Evolutionary conservation across 2,888 invertebrate genomes (phyloP), one percentile per base, ranked within the genome.

Genomic region (Cephus spinipes): DNA sequence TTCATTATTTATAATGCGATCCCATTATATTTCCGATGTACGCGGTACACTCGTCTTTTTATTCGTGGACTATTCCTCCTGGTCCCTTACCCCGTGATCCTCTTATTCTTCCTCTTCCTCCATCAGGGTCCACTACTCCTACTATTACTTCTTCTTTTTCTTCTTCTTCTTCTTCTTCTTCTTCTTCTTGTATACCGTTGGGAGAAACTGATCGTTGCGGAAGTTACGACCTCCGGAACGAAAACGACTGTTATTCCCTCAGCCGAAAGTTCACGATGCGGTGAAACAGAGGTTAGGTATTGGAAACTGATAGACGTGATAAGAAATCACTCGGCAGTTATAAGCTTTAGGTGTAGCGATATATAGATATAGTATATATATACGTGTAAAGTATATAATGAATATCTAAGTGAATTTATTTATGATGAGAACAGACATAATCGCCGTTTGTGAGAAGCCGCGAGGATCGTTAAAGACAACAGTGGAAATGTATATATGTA

Each of bases 1-100:
- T 87, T 85, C 87, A 86, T 87, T 87, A 88, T 87, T 85, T 87
- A 83, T 83, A 83, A 87, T 83, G 81, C 79, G 77, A 78, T 82
- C 79, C 81, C 83, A 82, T 85, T 81, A 83, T 85, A 84, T 81
- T 80, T 75, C 79, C 80, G 75, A 80, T 80, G 76, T 68, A 80
- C 77, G 75, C 40, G 74, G 40, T 32, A 36, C 32, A 32, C 33
- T 76, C 31, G 75, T 33, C 75, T 30, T 74, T 55, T 55, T 55
- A 55, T 55, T 23, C 55, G 55, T 55, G 76, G 73, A 76, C 71
- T n/a, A 9, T 73, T 34, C 15, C 73, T 73, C 73, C 73, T 6
- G 55, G 76, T 23, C 12, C 12, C 36, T 35, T 30, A 36, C 73
- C 73, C 33, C 15, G 31, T 55, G 40, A 55, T 73, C 30, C 33